Evolutionary conservation across 2,797 vertebrate species (phyloP), one percentile per base, ranked within the genome.

Genomic region (Odontamblyopus lacepedii): DNA sequence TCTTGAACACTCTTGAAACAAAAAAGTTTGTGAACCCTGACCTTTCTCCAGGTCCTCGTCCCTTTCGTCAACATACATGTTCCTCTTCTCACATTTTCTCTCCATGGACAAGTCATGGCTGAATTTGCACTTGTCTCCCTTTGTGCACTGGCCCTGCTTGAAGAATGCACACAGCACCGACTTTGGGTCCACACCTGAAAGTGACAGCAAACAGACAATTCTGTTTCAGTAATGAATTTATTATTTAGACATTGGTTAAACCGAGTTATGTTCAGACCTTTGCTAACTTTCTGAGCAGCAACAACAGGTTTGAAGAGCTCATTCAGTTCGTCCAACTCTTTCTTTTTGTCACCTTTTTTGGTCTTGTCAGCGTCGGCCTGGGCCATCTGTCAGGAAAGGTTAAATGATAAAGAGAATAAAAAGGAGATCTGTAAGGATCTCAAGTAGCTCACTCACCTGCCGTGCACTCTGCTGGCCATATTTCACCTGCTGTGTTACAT

Each of bases 101-200:
- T 99, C 97, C 93, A 99, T 92, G 0, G 96, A 92, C 70, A 99
- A 83, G 79, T 99, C 97, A 70, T 99, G 98, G 89, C 97, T 98
- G 91, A 99, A 99, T 87, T 99, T 99, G 91, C 98, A 99, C 81
- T 98, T 99, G 85, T 99, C 98, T 11, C 98, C 98, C 88, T 99
- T 99, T 51, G 96, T 97, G 73, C 98, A 99, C 35, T 99, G 98
- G 4, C 97, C 98, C 95, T 99, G 98, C 91, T 99, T 99, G 80
- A 95, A 99, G 93, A 99, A 99, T 2, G 98, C 98, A 87, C 98
- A 99, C 32, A 99, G 95, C 76, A 99, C 98, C 0, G 98, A 99
- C 83, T 99, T 99, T 3, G 98, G 98, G 88, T 99, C 97, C 51
- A 96, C 97, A 68, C 97, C 98, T 99, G 66, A 41, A 3, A 70